Evolutionary conservation across 2,797 vertebrate species (phyloP), one percentile per base, ranked within the genome.

Genomic region (Glyptemys insculpta): DNA sequence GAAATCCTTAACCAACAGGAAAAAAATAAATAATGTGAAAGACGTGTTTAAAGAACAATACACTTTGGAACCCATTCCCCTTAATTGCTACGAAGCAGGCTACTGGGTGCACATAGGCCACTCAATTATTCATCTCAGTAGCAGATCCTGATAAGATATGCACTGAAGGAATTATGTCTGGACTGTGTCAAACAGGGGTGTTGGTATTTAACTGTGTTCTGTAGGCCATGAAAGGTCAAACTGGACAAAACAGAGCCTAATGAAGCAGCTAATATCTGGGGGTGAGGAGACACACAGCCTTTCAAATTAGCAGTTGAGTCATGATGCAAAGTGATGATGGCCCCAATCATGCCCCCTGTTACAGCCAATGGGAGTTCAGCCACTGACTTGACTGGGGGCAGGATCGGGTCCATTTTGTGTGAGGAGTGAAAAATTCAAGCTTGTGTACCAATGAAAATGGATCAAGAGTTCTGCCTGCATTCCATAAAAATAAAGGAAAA

Each of bases 181-280:
- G 95, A 31, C 91, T 81, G 82, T 57, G 10, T 97, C 95, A 87
- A 92, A 96, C 47, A 37, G 91, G 91, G 89, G 95, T 95, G 80
- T 94, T 87, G 94, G 97, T 97, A 86, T 97, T 96, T 95, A 92
- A 72, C 97, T 72, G 97, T 72, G 57, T 93, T 98, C 98, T 91
- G 57, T 5, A 53, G 96, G 90, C 88, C 93, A 89, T 6, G 1
- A 5, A 97, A 98, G 98, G 98, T 97, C 98, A 98, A 96, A 8
- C 4, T 78, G 94, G 96, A 94, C 96, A 97, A 96, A 92, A 78
- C 90, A 68, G 50, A 29, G 91, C 80, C 96, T 93, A 89, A 90
- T n/a, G 95, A 97, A 95, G 93, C 74, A n/a, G 94, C 92, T 85
- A 91, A 96, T 50, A 84, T 96, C 91, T 94, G 82, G 86, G 93